phyloP scores from a whole-genome alignment of 2,113 vertebrate species.

The Sula dactylatra region DNA sequence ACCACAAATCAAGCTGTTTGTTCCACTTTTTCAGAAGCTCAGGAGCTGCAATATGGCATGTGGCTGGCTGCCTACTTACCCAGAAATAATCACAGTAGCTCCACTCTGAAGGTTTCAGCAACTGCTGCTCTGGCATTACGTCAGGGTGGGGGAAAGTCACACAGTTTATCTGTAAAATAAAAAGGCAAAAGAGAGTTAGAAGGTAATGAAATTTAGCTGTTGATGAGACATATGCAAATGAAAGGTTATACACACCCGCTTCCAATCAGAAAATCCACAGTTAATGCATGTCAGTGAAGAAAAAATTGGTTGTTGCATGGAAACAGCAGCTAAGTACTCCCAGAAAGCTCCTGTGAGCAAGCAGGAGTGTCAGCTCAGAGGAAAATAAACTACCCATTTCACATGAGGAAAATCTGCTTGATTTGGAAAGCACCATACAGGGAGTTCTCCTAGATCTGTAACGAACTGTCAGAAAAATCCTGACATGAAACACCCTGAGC shows the following conservation, averaged over 20 bases:
- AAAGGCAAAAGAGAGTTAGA: background rate
- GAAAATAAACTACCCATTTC: background rate
- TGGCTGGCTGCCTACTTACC: slow-evolving; percentile 79
- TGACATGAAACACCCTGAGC: background rate
- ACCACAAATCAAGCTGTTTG: slow-evolving; percentile 14
- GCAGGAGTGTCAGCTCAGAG: background rate
- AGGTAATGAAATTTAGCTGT: background rate
- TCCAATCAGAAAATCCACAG: background rate
- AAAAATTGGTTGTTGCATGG: slow-evolving; percentile 22
- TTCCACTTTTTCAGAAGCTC: slow-evolving; percentile 4
- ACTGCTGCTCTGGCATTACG: slow-evolving; percentile 89
- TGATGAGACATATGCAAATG: background rate
- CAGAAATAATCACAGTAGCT: slow-evolving; percentile 99
- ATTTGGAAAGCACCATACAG: background rate
- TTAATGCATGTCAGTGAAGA: background rate
- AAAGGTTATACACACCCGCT: background rate
- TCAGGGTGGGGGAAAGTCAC: slow-evolving; percentile 92
- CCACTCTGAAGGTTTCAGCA: slow-evolving; percentile 95
- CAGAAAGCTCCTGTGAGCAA: slow-evolving; percentile 1
- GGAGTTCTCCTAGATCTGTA: background rate
- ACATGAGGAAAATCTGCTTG: background rate
- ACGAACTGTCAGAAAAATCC: background rate
- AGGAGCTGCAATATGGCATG: slow-evolving; percentile 23
- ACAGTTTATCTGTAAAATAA: slow-evolving; percentile 85
- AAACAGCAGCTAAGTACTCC: slow-evolving; percentile 14